Percentiles rank a stretch among this genome's conserved stretches.
Conservation (phyloP, 2,888 invertebrate genomes). For the Epinotia brunnichana region DNA sequence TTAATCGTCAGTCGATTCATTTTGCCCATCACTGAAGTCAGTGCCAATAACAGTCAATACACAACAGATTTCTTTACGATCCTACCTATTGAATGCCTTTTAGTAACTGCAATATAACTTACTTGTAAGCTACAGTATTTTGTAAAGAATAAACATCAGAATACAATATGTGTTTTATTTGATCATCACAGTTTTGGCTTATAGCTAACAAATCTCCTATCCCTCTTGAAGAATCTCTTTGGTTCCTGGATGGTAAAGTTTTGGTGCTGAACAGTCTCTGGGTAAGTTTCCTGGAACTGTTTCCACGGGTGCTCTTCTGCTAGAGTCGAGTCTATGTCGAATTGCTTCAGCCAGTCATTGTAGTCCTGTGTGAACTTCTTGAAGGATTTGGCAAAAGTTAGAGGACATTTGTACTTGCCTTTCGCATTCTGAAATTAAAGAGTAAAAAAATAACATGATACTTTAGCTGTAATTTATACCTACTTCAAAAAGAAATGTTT, state of each 20-base stretch:
- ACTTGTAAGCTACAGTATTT: conserved; percentile 33
- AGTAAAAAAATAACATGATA: conserved; percentile 24
- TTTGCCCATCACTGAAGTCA: no score
- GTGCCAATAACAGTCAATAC: conserved; percentile 5
- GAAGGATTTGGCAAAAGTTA: conserved; percentile 68
- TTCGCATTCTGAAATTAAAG: conserved; percentile 63
- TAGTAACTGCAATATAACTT: background rate
- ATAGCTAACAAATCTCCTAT: conserved; percentile 47
- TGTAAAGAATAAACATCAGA: conserved; percentile 36
- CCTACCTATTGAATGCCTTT: background rate
- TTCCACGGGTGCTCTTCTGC: conserved; percentile 85
- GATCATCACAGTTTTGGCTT: conserved; percentile 61
- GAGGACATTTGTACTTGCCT: conserved; percentile 58
- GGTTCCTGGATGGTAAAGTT: conserved; percentile 65
- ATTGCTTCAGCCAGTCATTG: conserved; percentile 67
- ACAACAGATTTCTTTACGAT: background rate
- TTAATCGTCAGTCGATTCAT: no score
- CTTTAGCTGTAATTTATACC: no score
- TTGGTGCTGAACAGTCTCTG: conserved; percentile 69
- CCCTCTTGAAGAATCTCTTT: conserved; percentile 71
- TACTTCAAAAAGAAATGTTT: conserved; percentile 29
- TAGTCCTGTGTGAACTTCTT: conserved; percentile 65
- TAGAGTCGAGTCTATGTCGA: conserved; percentile 71
- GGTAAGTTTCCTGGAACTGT: conserved; percentile 81
- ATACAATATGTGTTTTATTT: conserved; percentile 48